A percentile compares a stretch with the other conserved stretches of the same genome.
These are phyloP conservation scores for Sinonovacula constricta DNA, from an alignment of 1,140 invertebrate species.

Conservation along the genomic window DNA sequence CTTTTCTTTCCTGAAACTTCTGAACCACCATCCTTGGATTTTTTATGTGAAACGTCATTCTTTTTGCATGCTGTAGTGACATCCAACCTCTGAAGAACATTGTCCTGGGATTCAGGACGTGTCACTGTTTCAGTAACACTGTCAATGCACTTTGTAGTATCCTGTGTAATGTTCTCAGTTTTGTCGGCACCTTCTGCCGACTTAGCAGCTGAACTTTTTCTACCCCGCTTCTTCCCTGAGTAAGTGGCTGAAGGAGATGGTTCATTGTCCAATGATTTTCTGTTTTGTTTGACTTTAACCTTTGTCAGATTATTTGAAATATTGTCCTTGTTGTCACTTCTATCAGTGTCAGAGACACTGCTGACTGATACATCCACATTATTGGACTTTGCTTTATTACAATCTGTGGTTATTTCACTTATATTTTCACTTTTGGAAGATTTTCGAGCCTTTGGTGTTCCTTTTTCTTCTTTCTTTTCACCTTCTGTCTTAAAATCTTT, in stretches of 20 bases:
- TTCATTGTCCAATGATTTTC: neutral
- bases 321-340: conserved; percentile 1
- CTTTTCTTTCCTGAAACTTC: conserved; percentile 9
- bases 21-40: conserved; percentile 6
- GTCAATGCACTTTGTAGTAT: neutral
- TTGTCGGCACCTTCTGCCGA: neutral
- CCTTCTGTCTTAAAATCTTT: conserved; percentile 13
- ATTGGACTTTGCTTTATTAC: conserved; percentile 36
- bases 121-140: neutral
- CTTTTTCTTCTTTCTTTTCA: conserved; percentile 17
- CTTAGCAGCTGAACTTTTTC: too few species aligned
- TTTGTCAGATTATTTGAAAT: neutral
- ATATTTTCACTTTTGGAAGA: conserved; percentile 15
- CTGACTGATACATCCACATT: conserved; percentile 13
- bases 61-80: too few species aligned
- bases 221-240: neutral
- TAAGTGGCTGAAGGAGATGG: neutral
- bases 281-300: conserved; percentile 4
- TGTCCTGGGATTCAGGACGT: too few species aligned
- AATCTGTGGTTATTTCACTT: conserved; percentile 4
- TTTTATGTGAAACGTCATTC: conserved; percentile 3
- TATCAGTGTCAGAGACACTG: conserved; percentile 29
- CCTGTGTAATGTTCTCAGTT: neutral
- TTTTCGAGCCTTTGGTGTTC: neutral
- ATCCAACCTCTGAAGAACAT: neutral